Evolutionary conservation across 2,113 vertebrate species (phyloP).

Genomic region (Dipodomys merriami): DNA sequence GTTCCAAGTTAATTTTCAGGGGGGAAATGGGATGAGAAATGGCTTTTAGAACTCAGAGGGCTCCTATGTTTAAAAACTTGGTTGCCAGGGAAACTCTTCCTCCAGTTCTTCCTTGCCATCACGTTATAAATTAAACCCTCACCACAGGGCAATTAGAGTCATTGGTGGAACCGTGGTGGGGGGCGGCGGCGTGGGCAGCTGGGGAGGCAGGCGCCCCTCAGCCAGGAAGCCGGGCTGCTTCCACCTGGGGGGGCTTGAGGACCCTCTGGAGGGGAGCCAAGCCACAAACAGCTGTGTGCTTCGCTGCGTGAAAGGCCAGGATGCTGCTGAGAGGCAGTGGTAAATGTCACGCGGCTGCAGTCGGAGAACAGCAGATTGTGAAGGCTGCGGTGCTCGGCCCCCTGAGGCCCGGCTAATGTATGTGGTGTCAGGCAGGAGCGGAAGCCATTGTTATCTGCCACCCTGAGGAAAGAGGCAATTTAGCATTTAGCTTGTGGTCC

Average conservation of each 20-base stretch:
- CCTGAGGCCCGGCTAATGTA: rapidly evolving
- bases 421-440: not conserved
- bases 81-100: slow-evolving; percentile 85
- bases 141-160: slow-evolving; percentile 75
- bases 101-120: slow-evolving; percentile 66
- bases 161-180: slow-evolving; percentile 51
- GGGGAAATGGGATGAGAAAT: slow-evolving; percentile 77
- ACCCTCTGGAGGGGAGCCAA: not conserved
- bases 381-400: not conserved
- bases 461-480: not conserved
- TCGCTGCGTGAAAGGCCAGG: slow-evolving; percentile 2
- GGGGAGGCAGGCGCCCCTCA: not conserved
- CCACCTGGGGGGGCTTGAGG: not conserved
- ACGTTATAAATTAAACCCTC: slow-evolving; percentile 78
- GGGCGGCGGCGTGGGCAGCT: not conserved
- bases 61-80: slow-evolving; percentile 81
- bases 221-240: not conserved
- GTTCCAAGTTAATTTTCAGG: slow-evolving; percentile 76
- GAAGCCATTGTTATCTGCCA: not conserved
- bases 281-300: not conserved
- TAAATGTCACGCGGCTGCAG: slow-evolving; percentile 35
- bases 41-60: slow-evolving; percentile 79
- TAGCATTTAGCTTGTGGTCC: not conserved
- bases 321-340: not conserved
- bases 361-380: not conserved